Evolutionary conservation across 2,888 invertebrate species (phyloP).

Genomic region (Erannis defoliaria): DNA sequence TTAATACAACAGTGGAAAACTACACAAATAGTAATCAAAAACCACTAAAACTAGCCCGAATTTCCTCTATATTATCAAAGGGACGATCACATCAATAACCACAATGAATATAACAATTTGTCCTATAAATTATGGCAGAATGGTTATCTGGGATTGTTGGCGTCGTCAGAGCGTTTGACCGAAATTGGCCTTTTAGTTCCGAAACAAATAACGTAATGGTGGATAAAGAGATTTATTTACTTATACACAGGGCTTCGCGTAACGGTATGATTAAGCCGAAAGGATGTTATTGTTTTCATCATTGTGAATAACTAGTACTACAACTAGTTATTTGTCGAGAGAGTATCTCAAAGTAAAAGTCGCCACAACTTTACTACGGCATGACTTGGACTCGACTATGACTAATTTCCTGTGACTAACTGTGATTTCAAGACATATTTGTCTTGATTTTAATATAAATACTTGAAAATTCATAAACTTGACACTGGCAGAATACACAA

Average conservation of each 20-base stretch:
- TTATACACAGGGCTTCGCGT: too few relatives aligned
- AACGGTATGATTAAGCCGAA: too few relatives aligned
- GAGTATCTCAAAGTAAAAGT: too few relatives aligned
- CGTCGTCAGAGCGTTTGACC: conserved; percentile 45
- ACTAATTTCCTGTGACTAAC: too few relatives aligned
- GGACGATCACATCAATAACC: conserved; percentile 33
- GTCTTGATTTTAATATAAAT: too few relatives aligned
- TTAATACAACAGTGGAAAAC: conserved; percentile 10
- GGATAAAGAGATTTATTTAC: conserved; percentile 2
- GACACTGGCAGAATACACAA: too few relatives aligned
- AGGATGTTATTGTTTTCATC: too few relatives aligned
- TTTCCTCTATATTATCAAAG: conserved; percentile 24
- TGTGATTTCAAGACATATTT: too few relatives aligned
- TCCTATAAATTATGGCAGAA: conserved; percentile 46
- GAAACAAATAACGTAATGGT: background rate
- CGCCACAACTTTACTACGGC: too few relatives aligned
- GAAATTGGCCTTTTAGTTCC: conserved; percentile 26
- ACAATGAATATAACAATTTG: conserved; percentile 44
- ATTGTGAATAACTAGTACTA: too few relatives aligned
- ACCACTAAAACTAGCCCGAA: conserved; percentile 17
- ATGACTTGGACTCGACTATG: too few relatives aligned
- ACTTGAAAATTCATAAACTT: too few relatives aligned
- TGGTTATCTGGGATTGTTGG: conserved; percentile 37
- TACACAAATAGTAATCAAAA: conserved; percentile 22
- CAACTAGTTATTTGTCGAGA: background rate